These are phyloP conservation scores for Druceiella hillmani DNA, from an alignment of 2,888 invertebrate genomes.

Conservation along the genomic window DNA sequence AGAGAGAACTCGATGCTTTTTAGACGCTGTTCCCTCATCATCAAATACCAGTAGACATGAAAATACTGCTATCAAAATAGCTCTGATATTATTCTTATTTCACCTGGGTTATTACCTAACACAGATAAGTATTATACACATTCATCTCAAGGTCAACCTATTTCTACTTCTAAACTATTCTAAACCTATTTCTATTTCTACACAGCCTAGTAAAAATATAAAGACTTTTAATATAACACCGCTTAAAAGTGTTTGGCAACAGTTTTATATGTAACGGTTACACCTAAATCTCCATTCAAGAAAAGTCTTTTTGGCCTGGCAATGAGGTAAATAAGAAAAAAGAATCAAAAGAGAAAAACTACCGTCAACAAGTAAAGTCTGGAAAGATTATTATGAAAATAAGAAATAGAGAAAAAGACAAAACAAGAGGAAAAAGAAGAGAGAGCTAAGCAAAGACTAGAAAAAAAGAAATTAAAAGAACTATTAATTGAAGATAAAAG, in stretches of 20 bases:
- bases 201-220: no score
- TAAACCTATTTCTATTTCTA: no score
- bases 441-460: conserved; percentile 5
- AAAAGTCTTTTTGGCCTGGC: conserved; percentile 9
- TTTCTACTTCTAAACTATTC: no score
- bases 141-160: no score
- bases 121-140: no score
- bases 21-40: no score
- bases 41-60: no score
- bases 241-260: conserved; percentile 2
- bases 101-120: no score
- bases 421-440: conserved; percentile 7
- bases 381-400: conserved; percentile 4
- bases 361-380: conserved; percentile 4
- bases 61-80: no score
- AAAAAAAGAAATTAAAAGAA: conserved; percentile 4
- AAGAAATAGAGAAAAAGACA: conserved; percentile 4
- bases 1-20: no score
- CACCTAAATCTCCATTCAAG: conserved; percentile 11
- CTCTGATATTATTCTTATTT: no score
- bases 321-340: conserved; percentile 1
- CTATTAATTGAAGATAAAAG: background rate
- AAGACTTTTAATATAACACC: conserved; percentile 3
- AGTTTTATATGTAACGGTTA: conserved; percentile 5
- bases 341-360: conserved; percentile 6